These are phyloP conservation scores for Gymnoscelis rufifasciata DNA, from an alignment of 2,888 invertebrate genomes.

Conservation along the genomic window DNA sequence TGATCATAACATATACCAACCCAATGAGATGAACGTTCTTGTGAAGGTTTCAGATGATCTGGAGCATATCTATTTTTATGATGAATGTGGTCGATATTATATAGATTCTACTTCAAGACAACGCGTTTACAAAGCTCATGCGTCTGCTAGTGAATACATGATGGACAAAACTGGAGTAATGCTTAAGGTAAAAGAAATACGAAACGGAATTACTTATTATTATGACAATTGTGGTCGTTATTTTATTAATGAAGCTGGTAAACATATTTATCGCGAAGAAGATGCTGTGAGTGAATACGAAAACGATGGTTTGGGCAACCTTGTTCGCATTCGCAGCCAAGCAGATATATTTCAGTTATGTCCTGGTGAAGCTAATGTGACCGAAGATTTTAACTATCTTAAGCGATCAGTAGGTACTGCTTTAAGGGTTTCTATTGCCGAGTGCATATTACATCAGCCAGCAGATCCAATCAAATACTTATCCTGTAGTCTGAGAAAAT, in stretches of 20 bases:
- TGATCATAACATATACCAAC: conserved; percentile 51
- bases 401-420: conserved; percentile 60
- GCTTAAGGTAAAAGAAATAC: conserved; percentile 59
- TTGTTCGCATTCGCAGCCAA: conserved; percentile 65
- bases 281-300: conserved; percentile 67
- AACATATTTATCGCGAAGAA: conserved; percentile 61
- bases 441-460: conserved; percentile 62
- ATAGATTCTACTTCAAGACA: conserved; percentile 52
- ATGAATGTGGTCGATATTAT: conserved; percentile 69
- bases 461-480: conserved; percentile 67
- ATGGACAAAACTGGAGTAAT: conserved; percentile 62
- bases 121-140: conserved; percentile 62
- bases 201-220: conserved; percentile 56
- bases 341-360: conserved; percentile 57
- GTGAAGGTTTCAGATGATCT: conserved; percentile 59
- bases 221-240: conserved; percentile 69
- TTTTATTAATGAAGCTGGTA: conserved; percentile 59
- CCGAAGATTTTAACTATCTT: conserved; percentile 67
- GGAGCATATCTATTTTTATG: conserved; percentile 60
- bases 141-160: conserved; percentile 64
- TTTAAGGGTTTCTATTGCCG: conserved; percentile 60
- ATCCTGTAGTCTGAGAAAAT: conserved; percentile 52
- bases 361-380: conserved; percentile 58
- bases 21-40: conserved; percentile 57
- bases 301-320: conserved; percentile 69